These are phyloP conservation scores for Atethmia centrago DNA, from an alignment of 2,888 invertebrate species.

Conservation along the genomic window DNA sequence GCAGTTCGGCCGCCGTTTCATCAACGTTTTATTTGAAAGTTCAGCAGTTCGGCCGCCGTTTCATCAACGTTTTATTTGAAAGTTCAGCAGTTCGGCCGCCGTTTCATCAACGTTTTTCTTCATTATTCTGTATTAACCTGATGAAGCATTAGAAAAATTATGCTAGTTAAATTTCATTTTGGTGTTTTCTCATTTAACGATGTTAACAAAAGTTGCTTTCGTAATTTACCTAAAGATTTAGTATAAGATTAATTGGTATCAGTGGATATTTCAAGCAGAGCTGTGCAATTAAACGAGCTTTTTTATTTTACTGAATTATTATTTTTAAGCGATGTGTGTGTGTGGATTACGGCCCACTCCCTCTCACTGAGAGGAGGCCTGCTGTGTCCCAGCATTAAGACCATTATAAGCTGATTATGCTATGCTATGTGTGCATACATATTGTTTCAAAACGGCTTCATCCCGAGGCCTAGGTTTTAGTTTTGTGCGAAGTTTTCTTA, in stretches of 20 bases:
- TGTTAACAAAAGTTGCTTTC: neutral
- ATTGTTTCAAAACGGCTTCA: neutral
- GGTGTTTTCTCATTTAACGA: neutral
- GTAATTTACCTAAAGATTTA: neutral
- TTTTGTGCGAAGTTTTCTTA: neutral
- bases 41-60: no score
- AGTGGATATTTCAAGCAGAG: neutral
- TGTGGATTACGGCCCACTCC: no score
- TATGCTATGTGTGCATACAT: no score
- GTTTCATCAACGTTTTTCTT: neutral
- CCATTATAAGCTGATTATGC: no score
- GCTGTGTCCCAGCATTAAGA: no score
- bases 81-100: neutral
- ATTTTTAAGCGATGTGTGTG: neutral
- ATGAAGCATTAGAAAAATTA: neutral
- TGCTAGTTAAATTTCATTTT: neutral
- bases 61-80: no score
- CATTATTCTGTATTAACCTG: neutral
- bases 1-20: no score
- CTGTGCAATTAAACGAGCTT: neutral
- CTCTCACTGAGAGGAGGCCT: no score
- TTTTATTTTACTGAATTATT: neutral
- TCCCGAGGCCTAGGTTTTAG: neutral
- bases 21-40: no score
- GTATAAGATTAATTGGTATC: neutral